Conservation (phyloP, 2,113 vertebrate species). For the Rostratula benghalensis region DNA sequence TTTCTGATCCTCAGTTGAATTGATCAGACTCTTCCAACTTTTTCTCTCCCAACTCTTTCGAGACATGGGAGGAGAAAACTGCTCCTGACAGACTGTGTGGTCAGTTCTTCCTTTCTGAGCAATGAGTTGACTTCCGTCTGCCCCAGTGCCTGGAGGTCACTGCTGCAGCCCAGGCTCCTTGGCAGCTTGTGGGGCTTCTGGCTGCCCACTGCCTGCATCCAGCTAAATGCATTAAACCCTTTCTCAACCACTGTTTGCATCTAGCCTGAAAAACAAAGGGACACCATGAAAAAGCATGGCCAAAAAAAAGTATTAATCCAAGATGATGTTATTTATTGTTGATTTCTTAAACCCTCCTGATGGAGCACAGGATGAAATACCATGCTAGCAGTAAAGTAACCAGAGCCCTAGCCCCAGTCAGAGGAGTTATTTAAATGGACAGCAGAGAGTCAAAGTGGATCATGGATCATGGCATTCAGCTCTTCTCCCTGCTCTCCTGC, state of each 20-base stretch:
- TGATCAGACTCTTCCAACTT: not conserved
- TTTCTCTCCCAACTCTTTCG: too few relatives aligned
- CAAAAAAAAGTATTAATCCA: not conserved
- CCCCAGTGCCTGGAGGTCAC: not conserved
- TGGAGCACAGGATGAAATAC: not conserved
- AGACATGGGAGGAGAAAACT: not conserved
- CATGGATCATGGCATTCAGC: not conserved
- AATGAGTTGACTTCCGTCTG: accelerated
- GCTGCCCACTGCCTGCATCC: not conserved
- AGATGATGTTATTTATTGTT: not conserved
- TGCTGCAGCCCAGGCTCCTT: not conserved
- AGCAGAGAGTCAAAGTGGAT: not conserved
- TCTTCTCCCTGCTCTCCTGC: not conserved
- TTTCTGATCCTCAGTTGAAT: not conserved
- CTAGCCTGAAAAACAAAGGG: not conserved
- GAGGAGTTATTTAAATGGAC: not conserved
- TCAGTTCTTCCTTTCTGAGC: not conserved
- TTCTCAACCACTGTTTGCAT: not conserved
- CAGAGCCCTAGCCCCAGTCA: not conserved
- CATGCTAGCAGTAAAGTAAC: not conserved
- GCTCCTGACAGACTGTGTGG: not conserved
- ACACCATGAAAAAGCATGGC: not conserved
- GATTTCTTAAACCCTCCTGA: accelerated
- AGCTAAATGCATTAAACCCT: not conserved
- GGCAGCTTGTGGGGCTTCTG: not conserved